Percentiles rank a stretch among this genome's conserved stretches.
Conservation (phyloP, 2,888 invertebrate genomes). For the Argyresthia albistria region DNA sequence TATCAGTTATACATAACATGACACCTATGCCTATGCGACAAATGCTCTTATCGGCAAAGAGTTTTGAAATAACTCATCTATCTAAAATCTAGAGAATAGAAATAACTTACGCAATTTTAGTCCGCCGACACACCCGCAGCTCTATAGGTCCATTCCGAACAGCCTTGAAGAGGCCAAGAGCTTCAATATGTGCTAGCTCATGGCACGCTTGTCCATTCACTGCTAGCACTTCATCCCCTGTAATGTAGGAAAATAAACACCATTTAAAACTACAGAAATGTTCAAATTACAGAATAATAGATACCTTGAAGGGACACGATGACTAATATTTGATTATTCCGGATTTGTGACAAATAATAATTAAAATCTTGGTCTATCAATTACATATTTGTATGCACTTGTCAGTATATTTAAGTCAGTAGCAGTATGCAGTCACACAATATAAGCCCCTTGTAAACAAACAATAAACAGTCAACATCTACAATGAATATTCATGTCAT, state of each 20-base stretch:
- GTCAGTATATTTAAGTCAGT: neutral
- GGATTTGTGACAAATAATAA: neutral
- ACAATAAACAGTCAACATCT: neutral
- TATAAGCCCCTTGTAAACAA: neutral
- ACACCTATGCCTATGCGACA: too few relatives aligned
- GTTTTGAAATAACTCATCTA: too few relatives aligned
- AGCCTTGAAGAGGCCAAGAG: slow-evolving; percentile 84
- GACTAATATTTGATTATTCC: neutral
- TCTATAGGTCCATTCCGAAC: slow-evolving; percentile 84
- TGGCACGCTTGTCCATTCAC: slow-evolving; percentile 87
- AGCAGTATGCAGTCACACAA: too few relatives aligned
- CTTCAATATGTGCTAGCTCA: slow-evolving; percentile 85
- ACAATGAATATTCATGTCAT: slow-evolving; percentile 1
- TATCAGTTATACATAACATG: too few relatives aligned
- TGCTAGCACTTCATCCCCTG: slow-evolving; percentile 86
- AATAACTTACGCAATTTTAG: slow-evolving; percentile 50
- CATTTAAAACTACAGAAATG: neutral
- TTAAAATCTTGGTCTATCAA: neutral
- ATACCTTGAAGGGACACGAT: neutral
- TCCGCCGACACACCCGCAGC: slow-evolving; percentile 79
- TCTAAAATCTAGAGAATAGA: neutral
- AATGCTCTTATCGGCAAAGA: too few relatives aligned
- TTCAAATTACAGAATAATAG: neutral
- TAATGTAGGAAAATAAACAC: slow-evolving; percentile 18
- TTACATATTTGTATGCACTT: neutral